phyloP scores from a whole-genome alignment of 2,113 vertebrate species.

The Noturus placidus region DNA sequence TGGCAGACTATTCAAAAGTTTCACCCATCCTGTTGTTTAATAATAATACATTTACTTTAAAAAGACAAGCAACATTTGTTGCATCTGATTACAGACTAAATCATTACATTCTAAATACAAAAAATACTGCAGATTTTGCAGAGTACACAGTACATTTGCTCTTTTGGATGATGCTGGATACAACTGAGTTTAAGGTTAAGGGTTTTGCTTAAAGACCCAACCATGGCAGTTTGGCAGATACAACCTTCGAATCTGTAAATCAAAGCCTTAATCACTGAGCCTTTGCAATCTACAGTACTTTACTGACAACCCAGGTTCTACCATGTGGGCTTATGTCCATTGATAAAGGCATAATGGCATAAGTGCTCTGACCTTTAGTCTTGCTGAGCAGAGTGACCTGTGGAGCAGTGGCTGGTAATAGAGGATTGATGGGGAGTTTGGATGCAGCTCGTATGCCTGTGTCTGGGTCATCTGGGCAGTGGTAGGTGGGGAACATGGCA shows the following conservation, averaged over 20 bases:
- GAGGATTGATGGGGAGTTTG: slow-evolving; percentile 61
- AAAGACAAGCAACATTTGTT: neutral
- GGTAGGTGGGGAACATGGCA: slow-evolving; percentile 72
- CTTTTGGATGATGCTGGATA: neutral
- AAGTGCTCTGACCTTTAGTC: slow-evolving; percentile 66
- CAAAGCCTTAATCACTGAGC: neutral
- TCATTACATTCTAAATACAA: neutral
- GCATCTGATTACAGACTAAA: neutral
- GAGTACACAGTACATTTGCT: neutral
- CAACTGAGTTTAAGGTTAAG: neutral
- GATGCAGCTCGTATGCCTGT: slow-evolving; percentile 54
- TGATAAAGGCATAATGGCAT: neutral
- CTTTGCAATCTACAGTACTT: neutral
- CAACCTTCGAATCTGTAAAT: neutral
- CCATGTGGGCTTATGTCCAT: neutral
- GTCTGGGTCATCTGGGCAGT: slow-evolving; percentile 62
- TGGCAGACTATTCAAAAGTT: neutral
- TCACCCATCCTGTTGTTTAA: neutral
- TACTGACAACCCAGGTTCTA: neutral
- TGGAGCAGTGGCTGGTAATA: slow-evolving; percentile 61
- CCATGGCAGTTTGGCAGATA: neutral
- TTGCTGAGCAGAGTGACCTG: slow-evolving; percentile 66
- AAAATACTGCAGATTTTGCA: neutral
- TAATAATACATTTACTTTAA: neutral
- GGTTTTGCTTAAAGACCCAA: neutral